Percentiles rank a stretch among this genome's conserved stretches.
Evolutionary conservation across 2,888 invertebrate species (phyloP).

Genomic region (Seira musarum): DNA sequence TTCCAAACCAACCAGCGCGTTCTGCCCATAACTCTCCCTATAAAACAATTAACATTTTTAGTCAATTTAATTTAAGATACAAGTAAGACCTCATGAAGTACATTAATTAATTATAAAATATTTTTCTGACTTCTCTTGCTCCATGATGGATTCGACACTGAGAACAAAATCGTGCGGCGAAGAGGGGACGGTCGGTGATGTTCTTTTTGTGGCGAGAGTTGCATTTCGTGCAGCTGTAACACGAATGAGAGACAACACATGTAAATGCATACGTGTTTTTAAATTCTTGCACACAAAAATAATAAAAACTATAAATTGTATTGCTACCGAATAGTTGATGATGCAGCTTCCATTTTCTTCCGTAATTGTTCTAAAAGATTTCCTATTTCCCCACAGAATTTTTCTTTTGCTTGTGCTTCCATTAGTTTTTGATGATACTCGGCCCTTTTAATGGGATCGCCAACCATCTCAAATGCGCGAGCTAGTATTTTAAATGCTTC

Average conservation of each 20-base stretch:
- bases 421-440: conserved; percentile 82
- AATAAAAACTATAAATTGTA: conserved; percentile 5
- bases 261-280: no score
- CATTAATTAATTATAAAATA: neutral
- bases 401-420: conserved; percentile 86
- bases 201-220: conserved; percentile 91
- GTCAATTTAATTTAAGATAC: neutral
- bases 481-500: conserved; percentile 97
- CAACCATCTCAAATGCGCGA: conserved; percentile 95
- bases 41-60: conserved; percentile 43
- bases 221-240: conserved; percentile 92
- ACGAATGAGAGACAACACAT: no score
- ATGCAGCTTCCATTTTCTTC: conserved; percentile 95
- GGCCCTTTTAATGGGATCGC: conserved; percentile 81
- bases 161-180: conserved; percentile 92
- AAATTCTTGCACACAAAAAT: neutral
- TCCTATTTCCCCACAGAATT: conserved; percentile 90
- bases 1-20: conserved; percentile 85
- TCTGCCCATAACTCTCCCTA: conserved; percentile 98
- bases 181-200: conserved; percentile 88
- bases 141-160: conserved; percentile 92
- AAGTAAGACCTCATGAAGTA: neutral
- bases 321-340: conserved; percentile 84
- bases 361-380: conserved; percentile 90
- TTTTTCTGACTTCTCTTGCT: conserved; percentile 82